Percentiles rank a stretch among this genome's conserved stretches.
Evolutionary conservation across 2,797 vertebrate species (phyloP).

Genomic region (Hippoglossus hippoglossus): DNA sequence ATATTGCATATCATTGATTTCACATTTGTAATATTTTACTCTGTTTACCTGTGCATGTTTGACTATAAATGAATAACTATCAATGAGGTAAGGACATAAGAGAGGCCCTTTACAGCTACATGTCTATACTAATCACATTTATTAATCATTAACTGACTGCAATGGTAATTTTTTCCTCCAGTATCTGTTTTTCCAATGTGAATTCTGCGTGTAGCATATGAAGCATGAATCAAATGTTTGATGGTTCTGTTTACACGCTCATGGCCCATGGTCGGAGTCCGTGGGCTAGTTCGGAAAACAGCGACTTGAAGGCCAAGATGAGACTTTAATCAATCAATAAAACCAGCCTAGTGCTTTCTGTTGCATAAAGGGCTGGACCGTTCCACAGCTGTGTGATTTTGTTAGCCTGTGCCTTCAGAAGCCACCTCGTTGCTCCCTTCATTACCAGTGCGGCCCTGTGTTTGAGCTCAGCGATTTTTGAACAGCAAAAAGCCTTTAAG

Average conservation of each 20-base stretch:
- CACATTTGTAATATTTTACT: too few species aligned
- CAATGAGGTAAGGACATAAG: too few species aligned
- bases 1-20: too few species aligned
- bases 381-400: slow-evolving; percentile 23
- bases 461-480: slow-evolving; percentile 32
- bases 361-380: neutral
- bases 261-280: too few species aligned
- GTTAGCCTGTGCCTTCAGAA: slow-evolving; percentile 60
- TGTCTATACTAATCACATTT: too few species aligned
- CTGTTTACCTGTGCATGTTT: too few species aligned
- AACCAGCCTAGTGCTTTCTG: neutral
- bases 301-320: neutral
- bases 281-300: too few species aligned
- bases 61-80: too few species aligned
- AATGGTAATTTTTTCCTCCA: too few species aligned
- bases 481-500: slow-evolving; percentile 23
- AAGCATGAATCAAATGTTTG: neutral
- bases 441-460: slow-evolving; percentile 31
- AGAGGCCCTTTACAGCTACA: too few species aligned
- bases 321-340: neutral
- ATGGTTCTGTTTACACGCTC: neutral
- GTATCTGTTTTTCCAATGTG: neutral
- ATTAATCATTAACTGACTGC: too few species aligned
- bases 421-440: slow-evolving; percentile 42
- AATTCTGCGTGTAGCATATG: neutral